phyloP scores from a whole-genome alignment of 1,140 invertebrate genomes.

The Tetragonula clypearis region DNA sequence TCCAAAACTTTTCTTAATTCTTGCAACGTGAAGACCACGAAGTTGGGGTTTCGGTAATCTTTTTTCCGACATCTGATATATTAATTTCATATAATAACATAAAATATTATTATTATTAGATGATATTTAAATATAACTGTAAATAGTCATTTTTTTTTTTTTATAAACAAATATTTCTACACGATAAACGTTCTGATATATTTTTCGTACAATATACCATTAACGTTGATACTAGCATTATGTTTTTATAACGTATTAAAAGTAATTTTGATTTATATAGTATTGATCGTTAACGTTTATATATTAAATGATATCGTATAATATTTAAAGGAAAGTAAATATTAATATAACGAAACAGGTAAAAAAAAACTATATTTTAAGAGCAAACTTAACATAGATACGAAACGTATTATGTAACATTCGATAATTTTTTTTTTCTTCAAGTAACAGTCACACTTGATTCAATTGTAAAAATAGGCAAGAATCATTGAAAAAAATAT shows the following conservation, averaged over 20 bases:
- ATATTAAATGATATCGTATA: background rate
- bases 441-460: background rate
- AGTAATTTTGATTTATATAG: background rate
- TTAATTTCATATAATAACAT: background rate
- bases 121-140: background rate
- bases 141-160: background rate
- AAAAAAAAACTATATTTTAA: background rate
- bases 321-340: background rate
- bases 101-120: background rate
- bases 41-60: constrained; percentile 79
- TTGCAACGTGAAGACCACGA: constrained; percentile 74
- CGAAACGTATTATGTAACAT: constrained; percentile 29
- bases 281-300: background rate
- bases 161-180: background rate
- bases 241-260: background rate
- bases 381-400: too few species aligned
- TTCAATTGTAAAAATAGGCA: background rate
- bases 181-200: background rate
- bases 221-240: background rate
- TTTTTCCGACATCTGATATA: constrained; percentile 65
- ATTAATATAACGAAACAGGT: background rate
- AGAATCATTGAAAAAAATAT: background rate
- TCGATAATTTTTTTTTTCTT: background rate
- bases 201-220: background rate
- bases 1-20: constrained; percentile 74